Conservation (phyloP, 2,888 invertebrate genomes). For the Agrochola litura region DNA sequence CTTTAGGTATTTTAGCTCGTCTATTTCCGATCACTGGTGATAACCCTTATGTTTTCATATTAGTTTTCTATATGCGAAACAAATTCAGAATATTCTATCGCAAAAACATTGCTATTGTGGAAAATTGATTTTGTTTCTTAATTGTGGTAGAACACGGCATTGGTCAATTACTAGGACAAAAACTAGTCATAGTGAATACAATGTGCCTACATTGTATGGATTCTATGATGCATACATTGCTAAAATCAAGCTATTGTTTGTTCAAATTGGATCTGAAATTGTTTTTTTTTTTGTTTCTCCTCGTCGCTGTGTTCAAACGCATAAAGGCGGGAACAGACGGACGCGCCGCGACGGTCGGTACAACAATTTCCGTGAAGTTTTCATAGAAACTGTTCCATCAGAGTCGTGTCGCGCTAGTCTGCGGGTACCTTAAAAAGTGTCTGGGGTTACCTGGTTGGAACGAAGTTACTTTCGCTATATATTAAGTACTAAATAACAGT, state of each 20-base stretch:
- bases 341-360: no score
- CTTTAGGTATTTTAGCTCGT: no score
- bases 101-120: neutral
- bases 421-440: neutral
- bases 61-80: neutral
- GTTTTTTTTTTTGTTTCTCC: no score
- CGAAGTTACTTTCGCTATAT: neutral
- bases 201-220: neutral
- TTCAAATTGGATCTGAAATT: neutral
- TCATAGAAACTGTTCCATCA: no score
- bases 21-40: no score
- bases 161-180: slow-evolving; percentile 12
- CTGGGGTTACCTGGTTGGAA: neutral
- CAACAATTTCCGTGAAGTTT: no score
- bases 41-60: no score
- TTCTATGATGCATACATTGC: neutral
- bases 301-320: neutral
- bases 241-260: neutral
- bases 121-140: neutral
- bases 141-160: slow-evolving; percentile 23
- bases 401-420: no score
- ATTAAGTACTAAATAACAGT: neutral
- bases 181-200: slow-evolving; percentile 1
- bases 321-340: no score
- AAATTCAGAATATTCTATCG: neutral